Evolutionary conservation across 2,113 vertebrate species (phyloP).

Genomic region (Emydura subglobosa): DNA sequence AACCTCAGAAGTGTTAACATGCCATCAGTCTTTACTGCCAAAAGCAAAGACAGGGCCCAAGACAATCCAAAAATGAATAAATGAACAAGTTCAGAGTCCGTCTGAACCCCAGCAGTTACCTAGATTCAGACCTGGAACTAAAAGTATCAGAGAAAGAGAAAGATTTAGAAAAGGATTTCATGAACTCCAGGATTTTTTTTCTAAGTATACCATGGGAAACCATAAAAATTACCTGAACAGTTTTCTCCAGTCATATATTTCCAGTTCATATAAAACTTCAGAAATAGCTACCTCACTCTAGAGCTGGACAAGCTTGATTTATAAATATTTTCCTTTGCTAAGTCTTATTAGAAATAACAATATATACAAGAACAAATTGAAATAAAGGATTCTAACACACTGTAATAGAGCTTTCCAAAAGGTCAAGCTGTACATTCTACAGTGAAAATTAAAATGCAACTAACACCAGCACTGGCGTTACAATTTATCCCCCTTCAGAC

Average conservation of each 20-base stretch:
- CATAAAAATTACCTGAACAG: neutral
- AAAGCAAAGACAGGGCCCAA: conserved; percentile 15
- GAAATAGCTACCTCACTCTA: neutral
- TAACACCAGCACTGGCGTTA: conserved; percentile 19
- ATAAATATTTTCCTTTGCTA: conserved; percentile 61
- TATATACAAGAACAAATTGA: conserved; percentile 6
- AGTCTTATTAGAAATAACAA: conserved; percentile 38
- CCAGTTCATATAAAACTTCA: neutral
- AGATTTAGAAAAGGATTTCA: neutral
- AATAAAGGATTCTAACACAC: conserved; percentile 40
- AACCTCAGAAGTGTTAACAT: conserved; percentile 69
- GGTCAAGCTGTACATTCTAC: conserved; percentile 61
- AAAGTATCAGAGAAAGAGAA: conserved; percentile 19
- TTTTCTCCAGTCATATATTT: neutral
- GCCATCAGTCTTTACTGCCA: conserved; percentile 69
- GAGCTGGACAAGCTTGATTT: conserved; percentile 27
- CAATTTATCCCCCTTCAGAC: conserved; percentile 56
- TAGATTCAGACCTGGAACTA: conserved; percentile 1
- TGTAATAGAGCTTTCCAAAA: conserved; percentile 52
- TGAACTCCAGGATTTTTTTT: neutral
- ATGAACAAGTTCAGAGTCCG: neutral
- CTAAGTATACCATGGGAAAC: neutral
- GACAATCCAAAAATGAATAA: conserved; percentile 44
- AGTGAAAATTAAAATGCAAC: conserved; percentile 63
- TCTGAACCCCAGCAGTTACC: neutral